Conservation (phyloP, 64 coral and sea anemone species). For the Acropora yongei region DNA sequence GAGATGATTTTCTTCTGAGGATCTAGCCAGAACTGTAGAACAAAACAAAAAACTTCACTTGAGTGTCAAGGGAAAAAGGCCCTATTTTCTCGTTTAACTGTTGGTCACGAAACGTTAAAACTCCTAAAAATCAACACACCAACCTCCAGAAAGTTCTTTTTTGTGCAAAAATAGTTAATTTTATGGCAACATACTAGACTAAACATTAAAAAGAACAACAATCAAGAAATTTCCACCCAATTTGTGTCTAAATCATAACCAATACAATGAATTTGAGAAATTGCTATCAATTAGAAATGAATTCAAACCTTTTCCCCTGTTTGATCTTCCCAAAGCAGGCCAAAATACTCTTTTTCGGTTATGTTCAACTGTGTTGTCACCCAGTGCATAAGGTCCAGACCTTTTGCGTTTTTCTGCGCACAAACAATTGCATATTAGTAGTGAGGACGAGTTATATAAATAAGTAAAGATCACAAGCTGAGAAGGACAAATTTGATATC, state of each 20-base stretch:
- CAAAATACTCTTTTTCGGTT: conserved; percentile 73
- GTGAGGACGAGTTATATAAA: neutral
- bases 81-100: neutral
- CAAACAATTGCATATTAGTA: neutral
- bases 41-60: neutral
- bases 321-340: conserved; percentile 52
- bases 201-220: neutral
- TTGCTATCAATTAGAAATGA: neutral
- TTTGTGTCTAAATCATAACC: neutral
- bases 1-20: conserved; percentile 61
- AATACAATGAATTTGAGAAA: neutral
- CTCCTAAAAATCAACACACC: neutral
- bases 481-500: neutral
- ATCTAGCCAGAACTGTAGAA: conserved; percentile 56
- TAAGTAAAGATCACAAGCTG: neutral
- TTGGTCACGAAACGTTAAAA: neutral
- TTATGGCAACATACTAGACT: conserved; percentile 7
- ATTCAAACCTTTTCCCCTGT: conserved; percentile 60
- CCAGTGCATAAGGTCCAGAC: conserved; percentile 63
- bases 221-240: neutral
- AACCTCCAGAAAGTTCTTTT: conserved; percentile 7
- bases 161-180: neutral
- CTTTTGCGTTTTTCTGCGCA: conserved; percentile 72
- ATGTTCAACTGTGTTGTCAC: conserved; percentile 62
- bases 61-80: neutral